These are phyloP conservation scores for Spinus olivaceus DNA, from an alignment of 2,797 vertebrate genomes.

Conservation along the genomic window DNA sequence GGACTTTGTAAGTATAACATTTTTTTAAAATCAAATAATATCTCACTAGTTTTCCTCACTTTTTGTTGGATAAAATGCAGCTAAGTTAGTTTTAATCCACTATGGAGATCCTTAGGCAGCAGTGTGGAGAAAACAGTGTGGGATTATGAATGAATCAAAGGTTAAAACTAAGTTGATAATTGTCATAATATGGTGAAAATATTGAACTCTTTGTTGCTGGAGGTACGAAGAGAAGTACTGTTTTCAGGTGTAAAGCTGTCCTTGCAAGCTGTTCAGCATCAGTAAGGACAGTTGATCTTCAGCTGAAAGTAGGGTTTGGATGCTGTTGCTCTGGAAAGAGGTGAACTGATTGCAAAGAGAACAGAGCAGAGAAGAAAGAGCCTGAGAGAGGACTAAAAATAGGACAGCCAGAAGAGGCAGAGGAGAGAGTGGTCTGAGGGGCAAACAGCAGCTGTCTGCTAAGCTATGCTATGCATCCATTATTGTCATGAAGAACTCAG, in stretches of 20 bases:
- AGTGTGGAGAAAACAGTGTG: not conserved
- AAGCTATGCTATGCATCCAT: not conserved
- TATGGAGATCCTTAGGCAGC: not conserved
- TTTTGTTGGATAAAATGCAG: not conserved
- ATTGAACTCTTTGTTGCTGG: not conserved
- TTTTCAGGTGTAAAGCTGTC: not conserved
- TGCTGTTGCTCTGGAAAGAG: not conserved
- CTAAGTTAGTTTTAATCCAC: not conserved
- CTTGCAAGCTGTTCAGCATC: not conserved
- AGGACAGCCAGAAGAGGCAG: not conserved
- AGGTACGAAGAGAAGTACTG: not conserved
- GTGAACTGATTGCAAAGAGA: not conserved
- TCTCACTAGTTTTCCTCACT: not conserved
- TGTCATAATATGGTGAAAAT: not conserved
- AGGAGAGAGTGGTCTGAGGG: not conserved
- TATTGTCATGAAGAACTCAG: not conserved
- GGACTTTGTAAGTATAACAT: not conserved
- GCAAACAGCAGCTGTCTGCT: not conserved
- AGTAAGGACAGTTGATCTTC: not conserved
- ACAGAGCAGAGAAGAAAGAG: not conserved
- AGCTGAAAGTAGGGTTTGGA: not conserved
- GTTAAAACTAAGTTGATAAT: not conserved
- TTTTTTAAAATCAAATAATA: not conserved
- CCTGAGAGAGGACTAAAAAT: not conserved
- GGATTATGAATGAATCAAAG: not conserved